Conservation (phyloP, 2,797 vertebrate species). For the Lepilemur ruficaudatus region DNA sequence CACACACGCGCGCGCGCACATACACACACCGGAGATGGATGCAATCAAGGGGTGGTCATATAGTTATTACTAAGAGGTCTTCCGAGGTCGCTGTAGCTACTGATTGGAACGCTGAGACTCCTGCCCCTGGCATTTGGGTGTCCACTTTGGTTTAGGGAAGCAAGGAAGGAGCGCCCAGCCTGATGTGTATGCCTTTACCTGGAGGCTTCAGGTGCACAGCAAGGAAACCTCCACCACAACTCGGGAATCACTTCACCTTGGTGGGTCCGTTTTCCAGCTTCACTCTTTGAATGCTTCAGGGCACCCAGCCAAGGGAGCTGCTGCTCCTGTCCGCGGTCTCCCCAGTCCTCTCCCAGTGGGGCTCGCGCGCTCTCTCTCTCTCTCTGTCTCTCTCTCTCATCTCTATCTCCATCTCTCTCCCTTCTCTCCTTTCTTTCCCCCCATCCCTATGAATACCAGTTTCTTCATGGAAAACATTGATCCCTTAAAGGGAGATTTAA, state of each 20-base stretch:
- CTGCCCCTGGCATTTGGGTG: background rate
- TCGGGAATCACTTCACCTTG: background rate
- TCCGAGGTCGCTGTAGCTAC: background rate
- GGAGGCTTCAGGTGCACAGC: background rate
- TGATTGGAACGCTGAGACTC: background rate
- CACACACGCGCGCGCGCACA: background rate
- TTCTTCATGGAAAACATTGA: constrained; percentile 47
- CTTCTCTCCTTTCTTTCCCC: background rate
- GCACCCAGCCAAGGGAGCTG: background rate
- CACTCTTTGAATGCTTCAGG: background rate
- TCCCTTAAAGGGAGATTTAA: constrained; percentile 64
- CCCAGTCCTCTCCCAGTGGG: background rate
- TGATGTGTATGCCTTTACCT: background rate
- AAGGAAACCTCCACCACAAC: background rate
- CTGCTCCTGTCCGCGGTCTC: background rate
- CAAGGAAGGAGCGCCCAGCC: background rate
- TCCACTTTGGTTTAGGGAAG: background rate
- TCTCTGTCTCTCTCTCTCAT: background rate
- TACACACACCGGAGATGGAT: background rate
- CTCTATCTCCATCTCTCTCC: background rate
- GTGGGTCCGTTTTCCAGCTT: background rate
- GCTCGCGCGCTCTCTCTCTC: background rate
- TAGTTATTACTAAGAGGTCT: background rate
- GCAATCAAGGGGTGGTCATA: background rate
- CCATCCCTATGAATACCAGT: background rate